Evolutionary conservation across 2,888 invertebrate species (phyloP).

Genomic region (Tortrix viridana): DNA sequence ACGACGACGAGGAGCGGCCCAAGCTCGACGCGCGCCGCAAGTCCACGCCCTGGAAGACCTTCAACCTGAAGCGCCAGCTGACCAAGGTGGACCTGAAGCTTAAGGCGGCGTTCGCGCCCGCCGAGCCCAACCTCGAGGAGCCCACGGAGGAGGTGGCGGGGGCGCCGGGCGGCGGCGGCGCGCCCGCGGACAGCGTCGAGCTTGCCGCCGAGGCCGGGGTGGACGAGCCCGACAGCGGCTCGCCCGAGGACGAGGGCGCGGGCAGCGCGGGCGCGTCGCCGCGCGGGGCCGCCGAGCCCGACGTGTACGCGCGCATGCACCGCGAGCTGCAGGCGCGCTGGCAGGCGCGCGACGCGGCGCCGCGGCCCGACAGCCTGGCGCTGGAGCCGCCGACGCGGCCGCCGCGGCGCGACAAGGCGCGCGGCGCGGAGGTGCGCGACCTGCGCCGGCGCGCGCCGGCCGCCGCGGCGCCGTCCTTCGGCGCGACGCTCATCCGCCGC

Average conservation of each 20-base stretch:
- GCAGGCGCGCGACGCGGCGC: constrained; percentile 63
- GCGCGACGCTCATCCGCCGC: constrained; percentile 91
- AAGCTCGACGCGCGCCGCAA: constrained; percentile 84
- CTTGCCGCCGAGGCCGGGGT: constrained; percentile 43
- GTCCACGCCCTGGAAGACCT: constrained; percentile 89
- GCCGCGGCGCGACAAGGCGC: constrained; percentile 72
- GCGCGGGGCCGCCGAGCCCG: constrained; percentile 40
- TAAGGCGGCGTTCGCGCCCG: constrained; percentile 85
- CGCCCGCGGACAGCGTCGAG: constrained; percentile 43
- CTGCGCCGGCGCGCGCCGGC: constrained; percentile 81
- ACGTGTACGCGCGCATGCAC: constrained; percentile 68
- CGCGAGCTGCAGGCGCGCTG: constrained; percentile 67
- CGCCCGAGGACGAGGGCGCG: constrained; percentile 43
- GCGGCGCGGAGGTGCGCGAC: constrained; percentile 83
- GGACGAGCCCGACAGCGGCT: constrained; percentile 46
- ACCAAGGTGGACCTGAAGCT: constrained; percentile 91
- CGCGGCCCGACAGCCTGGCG: constrained; percentile 87
- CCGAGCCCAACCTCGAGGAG: constrained; percentile 71
- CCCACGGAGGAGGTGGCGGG: constrained; percentile 53
- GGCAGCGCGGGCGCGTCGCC: constrained; percentile 36
- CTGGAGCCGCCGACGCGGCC: constrained; percentile 74
- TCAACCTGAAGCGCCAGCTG: constrained; percentile 92
- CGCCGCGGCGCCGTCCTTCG: constrained; percentile 83
- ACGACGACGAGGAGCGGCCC: constrained; percentile 55
- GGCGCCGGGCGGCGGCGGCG: constrained; percentile 47